Evolutionary conservation across 2,113 vertebrate species (phyloP).

Genomic region (Erinaceus europaeus): DNA sequence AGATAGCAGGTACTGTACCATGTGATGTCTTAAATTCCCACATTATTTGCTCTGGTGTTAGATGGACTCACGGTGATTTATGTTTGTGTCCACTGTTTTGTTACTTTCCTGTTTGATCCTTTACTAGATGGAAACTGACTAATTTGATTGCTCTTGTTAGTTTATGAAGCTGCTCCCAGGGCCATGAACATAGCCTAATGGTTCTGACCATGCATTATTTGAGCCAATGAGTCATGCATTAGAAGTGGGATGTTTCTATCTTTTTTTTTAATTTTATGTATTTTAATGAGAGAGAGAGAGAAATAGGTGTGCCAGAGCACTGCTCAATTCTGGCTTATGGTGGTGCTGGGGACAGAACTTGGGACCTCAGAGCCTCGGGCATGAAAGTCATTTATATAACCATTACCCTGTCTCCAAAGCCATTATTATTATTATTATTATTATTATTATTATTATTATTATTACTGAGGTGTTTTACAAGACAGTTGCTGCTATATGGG

Average conservation of each 20-base stretch:
- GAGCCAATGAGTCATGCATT: background rate
- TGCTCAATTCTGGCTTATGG: too few species aligned
- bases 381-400: too few species aligned
- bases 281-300: too few species aligned
- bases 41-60: background rate
- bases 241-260: background rate
- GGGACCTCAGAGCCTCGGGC: too few species aligned
- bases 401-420: too few species aligned
- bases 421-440: too few species aligned
- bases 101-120: background rate
- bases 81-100: background rate
- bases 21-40: background rate
- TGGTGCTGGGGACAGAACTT: too few species aligned
- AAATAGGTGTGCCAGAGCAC: too few species aligned
- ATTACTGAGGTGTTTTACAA: too few species aligned
- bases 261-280: too few species aligned
- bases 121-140: background rate
- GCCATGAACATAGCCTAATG: background rate
- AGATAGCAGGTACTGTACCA: background rate
- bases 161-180: background rate
- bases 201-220: background rate
- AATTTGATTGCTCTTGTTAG: background rate
- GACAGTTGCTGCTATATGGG: too few species aligned
- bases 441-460: too few species aligned
- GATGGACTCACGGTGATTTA: background rate